phyloP scores from a whole-genome alignment of 2,797 vertebrate genomes.

The Phylloscopus collybita region DNA sequence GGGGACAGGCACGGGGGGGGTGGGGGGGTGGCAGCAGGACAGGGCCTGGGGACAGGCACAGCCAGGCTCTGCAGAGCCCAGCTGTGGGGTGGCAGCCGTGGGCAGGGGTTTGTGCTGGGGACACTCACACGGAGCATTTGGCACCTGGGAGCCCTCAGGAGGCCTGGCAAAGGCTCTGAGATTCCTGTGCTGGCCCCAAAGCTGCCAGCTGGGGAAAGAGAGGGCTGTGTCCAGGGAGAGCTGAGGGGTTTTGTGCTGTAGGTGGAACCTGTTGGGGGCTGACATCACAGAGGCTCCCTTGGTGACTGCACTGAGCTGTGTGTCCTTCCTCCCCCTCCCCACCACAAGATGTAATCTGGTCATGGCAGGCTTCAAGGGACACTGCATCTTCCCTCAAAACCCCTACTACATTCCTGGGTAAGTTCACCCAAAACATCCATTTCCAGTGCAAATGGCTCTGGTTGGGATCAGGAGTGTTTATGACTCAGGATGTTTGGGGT shows the following conservation, averaged over 20 bases:
- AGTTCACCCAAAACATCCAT: not conserved
- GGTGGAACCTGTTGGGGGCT: not conserved
- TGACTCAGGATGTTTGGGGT: fast-evolving
- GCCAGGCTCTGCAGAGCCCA: fast-evolving
- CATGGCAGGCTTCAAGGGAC: not conserved
- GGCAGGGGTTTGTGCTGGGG: fast-evolving
- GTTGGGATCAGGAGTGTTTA: fast-evolving
- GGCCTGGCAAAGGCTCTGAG: fast-evolving
- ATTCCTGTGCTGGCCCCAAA: not conserved
- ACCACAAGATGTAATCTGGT: fast-evolving
- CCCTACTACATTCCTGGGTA: constrained; percentile 8
- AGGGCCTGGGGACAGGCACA: fast-evolving
- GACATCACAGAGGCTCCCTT: constrained; percentile 19
- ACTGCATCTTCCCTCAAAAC: not conserved
- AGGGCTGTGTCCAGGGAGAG: not conserved
- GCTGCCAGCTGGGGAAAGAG: not conserved
- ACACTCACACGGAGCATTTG: fast-evolving
- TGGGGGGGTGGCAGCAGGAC: too few species aligned
- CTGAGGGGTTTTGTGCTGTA: not conserved
- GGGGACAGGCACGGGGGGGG: too few species aligned
- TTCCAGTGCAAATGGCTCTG: not conserved
- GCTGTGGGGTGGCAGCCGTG: fast-evolving
- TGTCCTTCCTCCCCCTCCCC: not conserved
- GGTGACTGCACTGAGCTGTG: fast-evolving
- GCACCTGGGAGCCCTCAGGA: fast-evolving